phyloP scores from a whole-genome alignment of 2,888 invertebrate species.

The Zootermopsis nevadensis region DNA sequence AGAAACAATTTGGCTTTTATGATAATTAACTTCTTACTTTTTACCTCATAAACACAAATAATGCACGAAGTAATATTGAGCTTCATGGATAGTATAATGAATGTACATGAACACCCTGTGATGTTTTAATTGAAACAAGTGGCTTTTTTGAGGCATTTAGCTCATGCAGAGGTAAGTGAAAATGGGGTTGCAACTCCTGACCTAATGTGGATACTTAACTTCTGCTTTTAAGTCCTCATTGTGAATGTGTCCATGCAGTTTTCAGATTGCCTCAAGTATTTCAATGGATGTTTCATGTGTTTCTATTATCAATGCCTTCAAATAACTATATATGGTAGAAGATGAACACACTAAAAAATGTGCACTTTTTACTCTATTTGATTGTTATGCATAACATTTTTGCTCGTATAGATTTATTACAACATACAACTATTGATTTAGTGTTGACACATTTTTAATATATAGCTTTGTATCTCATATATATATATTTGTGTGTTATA shows the following conservation, averaged over 20 bases:
- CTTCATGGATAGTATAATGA: too few species aligned
- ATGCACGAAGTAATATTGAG: too few species aligned
- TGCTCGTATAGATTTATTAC: constrained; percentile 34
- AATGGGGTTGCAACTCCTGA: background rate
- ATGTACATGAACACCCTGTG: too few species aligned
- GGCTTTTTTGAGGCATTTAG: too few species aligned
- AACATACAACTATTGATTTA: constrained; percentile 12
- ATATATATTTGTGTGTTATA: constrained; percentile 47
- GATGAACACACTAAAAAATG: constrained; percentile 35
- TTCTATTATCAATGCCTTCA: constrained; percentile 45
- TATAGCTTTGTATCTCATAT: constrained; percentile 48
- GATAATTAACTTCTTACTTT: too few species aligned
- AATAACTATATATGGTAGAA: constrained; percentile 43
- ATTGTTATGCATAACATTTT: constrained; percentile 47
- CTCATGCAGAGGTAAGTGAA: background rate
- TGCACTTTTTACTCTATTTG: constrained; percentile 47
- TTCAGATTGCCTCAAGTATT: constrained; percentile 19
- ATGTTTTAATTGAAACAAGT: too few species aligned
- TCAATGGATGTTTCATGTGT: constrained; percentile 30
- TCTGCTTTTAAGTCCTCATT: constrained; percentile 1
- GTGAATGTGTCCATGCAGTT: background rate
- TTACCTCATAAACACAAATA: too few species aligned
- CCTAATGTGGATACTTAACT: background rate
- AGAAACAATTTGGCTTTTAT: too few species aligned
- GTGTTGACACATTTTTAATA: constrained; percentile 45